Base-by-base conservation (phyloP, 2,888 invertebrate genomes). In the Druceiella hillmani region DNA sequence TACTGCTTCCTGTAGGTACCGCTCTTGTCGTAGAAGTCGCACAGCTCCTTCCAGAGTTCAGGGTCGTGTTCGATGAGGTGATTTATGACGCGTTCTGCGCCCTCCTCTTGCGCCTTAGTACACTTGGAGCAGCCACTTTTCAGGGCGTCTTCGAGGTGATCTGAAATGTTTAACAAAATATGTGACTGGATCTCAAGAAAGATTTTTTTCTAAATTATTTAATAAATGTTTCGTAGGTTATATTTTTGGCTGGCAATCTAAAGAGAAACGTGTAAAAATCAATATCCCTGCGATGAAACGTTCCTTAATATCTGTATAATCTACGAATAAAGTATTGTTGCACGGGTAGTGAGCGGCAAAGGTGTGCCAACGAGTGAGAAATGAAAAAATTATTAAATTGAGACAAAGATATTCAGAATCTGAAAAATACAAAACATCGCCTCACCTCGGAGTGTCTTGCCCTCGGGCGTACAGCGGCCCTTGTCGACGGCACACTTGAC, bases 381-480 rank as follows among this genome's bases (percentile, higher is more conserved):
- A n/a, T n/a, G n/a, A n/a, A n/a, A n/a, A n/a, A n/a, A n/a, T n/a
- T n/a, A n/a, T n/a, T n/a, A n/a, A n/a, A n/a, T n/a, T n/a, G n/a
- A n/a, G n/a, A n/a, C n/a, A n/a, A n/a, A n/a, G n/a, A 29, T 15
- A 24, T 14, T 11, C 33, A 14, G 16, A 30, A 30, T 31, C 27
- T 28, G 11, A 25, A 26, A 15, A 32, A 36, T 33, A 33, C 31
- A 36, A 15, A 32, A 26, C 27, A 11, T 36, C 40, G 33, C 58
- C 75, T 73, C 58, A 85, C 86, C 69, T 68, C 80, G 84, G 0
- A 87, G 64, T 56, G 83, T 79, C 50, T 69, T 74, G 13, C 78
- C 85, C 52, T 86, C 85, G 10, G 83, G 69, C 1, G 83, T 83
- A 55, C 87, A 87, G 17, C 59, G 59, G 3, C 79, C 80, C 33